Evolutionary conservation across 2,113 vertebrate genomes (phyloP).

Genomic region (Caracal caracal): DNA sequence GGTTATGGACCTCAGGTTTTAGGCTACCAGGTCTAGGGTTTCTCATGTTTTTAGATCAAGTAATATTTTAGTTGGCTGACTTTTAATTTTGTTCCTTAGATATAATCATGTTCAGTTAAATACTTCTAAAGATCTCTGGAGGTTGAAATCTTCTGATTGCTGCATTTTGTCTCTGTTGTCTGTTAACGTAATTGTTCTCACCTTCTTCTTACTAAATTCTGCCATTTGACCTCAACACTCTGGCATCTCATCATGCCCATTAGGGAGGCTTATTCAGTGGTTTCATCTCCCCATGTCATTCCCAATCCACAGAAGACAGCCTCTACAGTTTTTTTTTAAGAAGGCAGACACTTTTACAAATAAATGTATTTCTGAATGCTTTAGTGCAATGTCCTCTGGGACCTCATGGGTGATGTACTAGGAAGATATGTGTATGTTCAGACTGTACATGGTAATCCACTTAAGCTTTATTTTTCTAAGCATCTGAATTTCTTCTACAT

Average conservation of each 20-base stretch:
- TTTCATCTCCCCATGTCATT: neutral
- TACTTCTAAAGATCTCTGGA: neutral
- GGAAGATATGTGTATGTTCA: neutral
- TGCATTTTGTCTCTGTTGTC: neutral
- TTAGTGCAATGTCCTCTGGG: neutral
- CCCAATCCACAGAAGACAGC: neutral
- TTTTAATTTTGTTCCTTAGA: constrained; percentile 58
- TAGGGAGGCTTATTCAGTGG: neutral
- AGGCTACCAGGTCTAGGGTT: neutral
- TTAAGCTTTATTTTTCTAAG: constrained; percentile 3
- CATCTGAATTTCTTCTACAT: constrained; percentile 29
- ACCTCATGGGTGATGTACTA: neutral
- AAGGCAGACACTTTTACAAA: neutral
- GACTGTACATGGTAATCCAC: neutral
- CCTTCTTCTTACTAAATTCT: constrained; percentile 44
- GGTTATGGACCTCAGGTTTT: constrained; percentile 1
- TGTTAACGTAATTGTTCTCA: neutral
- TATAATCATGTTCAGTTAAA: neutral
- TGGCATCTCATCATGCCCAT: neutral
- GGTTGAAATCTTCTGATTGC: constrained; percentile 13
- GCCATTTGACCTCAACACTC: neutral
- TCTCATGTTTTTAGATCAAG: neutral
- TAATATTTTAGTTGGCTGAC: constrained; percentile 18
- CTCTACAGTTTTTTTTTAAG: constrained; percentile 17
- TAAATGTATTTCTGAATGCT: constrained; percentile 18